These are phyloP conservation scores for Umimayanthus chanpuru DNA, from an alignment of 92 coral and sea anemone genomes.

Conservation along the genomic window DNA sequence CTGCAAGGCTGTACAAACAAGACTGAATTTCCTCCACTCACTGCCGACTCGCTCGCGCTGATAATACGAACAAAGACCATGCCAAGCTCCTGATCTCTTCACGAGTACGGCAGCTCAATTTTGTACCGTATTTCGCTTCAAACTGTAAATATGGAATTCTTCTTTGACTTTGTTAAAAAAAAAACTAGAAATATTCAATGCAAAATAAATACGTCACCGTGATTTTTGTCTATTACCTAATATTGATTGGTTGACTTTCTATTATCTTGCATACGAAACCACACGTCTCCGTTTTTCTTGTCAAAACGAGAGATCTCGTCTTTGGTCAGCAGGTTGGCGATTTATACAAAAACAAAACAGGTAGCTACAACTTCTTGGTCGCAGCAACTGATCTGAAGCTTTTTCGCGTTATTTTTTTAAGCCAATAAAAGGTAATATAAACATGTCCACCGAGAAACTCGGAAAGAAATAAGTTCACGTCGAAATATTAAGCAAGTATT, in stretches of 20 bases:
- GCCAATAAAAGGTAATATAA: too few relatives aligned
- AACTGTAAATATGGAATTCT: background rate
- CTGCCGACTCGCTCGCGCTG: background rate
- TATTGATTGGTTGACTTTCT: background rate
- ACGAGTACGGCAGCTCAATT: background rate
- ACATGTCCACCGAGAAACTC: background rate
- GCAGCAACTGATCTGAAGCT: background rate
- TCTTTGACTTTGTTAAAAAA: background rate
- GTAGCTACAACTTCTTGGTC: background rate
- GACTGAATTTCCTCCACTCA: background rate
- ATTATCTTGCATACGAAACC: background rate
- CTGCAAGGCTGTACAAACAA: constrained; percentile 36
- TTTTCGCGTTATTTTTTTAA: background rate
- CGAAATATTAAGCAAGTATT: background rate
- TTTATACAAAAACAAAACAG: constrained; percentile 20
- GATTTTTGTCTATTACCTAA: background rate
- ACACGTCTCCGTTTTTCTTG: constrained; percentile 27
- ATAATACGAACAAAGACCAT: constrained; percentile 23
- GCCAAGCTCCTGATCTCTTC: background rate
- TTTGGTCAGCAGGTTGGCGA: constrained; percentile 17
- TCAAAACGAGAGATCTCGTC: constrained; percentile 23
- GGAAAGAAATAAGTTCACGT: background rate
- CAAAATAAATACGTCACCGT: background rate
- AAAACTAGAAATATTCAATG: background rate
- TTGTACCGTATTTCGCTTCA: background rate